Evolutionary conservation across 2,113 vertebrate species (phyloP).

Genomic region (Takifugu flavidus): DNA sequence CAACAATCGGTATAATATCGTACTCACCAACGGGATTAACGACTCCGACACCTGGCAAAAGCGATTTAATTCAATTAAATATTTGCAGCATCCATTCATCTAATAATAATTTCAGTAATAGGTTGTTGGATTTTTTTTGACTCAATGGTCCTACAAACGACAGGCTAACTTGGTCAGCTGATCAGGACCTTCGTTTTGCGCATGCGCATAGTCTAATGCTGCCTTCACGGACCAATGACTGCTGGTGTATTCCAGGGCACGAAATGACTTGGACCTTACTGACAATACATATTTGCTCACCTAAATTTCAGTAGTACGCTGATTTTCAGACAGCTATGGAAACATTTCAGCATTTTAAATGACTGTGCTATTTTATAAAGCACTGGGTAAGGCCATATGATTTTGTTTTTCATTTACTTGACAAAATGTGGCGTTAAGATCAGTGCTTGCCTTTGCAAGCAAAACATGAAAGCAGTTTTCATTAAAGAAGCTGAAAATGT

Average conservation of each 20-base stretch:
- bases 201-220: slow-evolving; percentile 31
- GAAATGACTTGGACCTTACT: not conserved
- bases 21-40: slow-evolving; percentile 48
- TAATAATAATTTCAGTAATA: slow-evolving; percentile 20
- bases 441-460: too few relatives aligned
- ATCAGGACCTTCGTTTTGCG: slow-evolving; percentile 39
- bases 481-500: too few relatives aligned
- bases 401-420: too few relatives aligned
- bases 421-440: too few relatives aligned
- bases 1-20: not conserved
- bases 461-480: too few relatives aligned
- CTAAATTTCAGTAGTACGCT: too few relatives aligned
- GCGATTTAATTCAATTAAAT: slow-evolving; percentile 20
- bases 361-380: too few relatives aligned
- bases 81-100: slow-evolving; percentile 32
- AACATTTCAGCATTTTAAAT: too few relatives aligned
- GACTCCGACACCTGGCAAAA: slow-evolving; percentile 15
- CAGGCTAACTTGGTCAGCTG: slow-evolving; percentile 72
- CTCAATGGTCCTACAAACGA: slow-evolving; percentile 48
- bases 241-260: not conserved
- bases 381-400: too few relatives aligned
- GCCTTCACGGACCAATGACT: slow-evolving; percentile 12
- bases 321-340: too few relatives aligned
- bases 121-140: slow-evolving; percentile 13
- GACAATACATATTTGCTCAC: too few relatives aligned